A percentile compares a stretch with the other conserved stretches of the same genome.
These are phyloP conservation scores for Hemithea aestivaria DNA, from an alignment of 2,888 invertebrate species.

Conservation along the genomic window DNA sequence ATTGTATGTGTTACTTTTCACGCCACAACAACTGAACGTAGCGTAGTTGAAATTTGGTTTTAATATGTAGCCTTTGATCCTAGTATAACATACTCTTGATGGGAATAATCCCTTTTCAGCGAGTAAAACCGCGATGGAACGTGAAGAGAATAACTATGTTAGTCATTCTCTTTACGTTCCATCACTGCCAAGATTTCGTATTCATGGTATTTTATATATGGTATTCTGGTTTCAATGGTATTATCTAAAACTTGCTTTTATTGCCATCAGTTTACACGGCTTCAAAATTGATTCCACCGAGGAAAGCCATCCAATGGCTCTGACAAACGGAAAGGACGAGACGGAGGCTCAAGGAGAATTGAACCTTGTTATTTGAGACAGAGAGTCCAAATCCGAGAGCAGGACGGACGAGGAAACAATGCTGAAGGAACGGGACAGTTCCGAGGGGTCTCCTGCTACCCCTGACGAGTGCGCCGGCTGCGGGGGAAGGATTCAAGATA, in stretches of 20 bases:
- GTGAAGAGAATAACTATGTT: too few relatives aligned
- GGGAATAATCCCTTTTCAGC: too few relatives aligned
- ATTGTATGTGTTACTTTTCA: too few relatives aligned
- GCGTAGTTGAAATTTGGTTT: too few relatives aligned
- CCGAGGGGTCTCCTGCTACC: constrained; percentile 63
- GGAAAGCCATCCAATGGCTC: constrained; percentile 38
- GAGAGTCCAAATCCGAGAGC: constrained; percentile 46
- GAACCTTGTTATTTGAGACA: constrained; percentile 63
- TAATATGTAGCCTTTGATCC: too few relatives aligned
- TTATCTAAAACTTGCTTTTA: not conserved
- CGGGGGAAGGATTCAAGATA: constrained; percentile 80
- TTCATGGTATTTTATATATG: too few relatives aligned
- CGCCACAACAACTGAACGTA: too few relatives aligned
- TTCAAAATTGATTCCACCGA: constrained; percentile 19
- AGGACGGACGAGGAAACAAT: constrained; percentile 64
- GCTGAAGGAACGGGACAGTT: constrained; percentile 84
- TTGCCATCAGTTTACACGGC: constrained; percentile 15
- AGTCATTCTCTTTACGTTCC: too few relatives aligned
- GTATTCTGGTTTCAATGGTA: too few relatives aligned
- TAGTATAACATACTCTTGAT: too few relatives aligned
- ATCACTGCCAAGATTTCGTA: too few relatives aligned
- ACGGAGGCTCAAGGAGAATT: constrained; percentile 35
- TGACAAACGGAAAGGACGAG: constrained; percentile 34
- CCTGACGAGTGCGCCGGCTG: constrained; percentile 81
- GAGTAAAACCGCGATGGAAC: too few relatives aligned